Percentiles rank a stretch among this genome's conserved stretches.
Evolutionary conservation across 2,888 invertebrate genomes (phyloP).

Genomic region (Scaptomyza cyrtandrae): DNA sequence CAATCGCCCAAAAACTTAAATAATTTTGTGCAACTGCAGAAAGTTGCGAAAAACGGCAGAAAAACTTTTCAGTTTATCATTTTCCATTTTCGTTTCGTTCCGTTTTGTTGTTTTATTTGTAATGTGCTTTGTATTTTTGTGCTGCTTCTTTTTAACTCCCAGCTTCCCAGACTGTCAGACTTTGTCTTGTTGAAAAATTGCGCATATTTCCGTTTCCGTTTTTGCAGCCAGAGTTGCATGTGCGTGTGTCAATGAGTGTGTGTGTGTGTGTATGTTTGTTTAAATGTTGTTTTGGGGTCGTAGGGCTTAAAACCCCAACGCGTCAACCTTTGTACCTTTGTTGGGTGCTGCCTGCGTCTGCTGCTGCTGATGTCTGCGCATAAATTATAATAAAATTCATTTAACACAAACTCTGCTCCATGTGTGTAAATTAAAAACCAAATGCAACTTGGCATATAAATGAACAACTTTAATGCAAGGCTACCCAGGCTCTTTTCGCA

Average conservation of each 20-base stretch:
- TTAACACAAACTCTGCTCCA: conserved; percentile 27
- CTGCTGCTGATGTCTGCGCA: conserved; percentile 62
- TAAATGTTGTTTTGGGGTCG: conserved; percentile 24
- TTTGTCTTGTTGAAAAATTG: conserved; percentile 79
- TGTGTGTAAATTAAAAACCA: conserved; percentile 48
- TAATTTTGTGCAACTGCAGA: conserved; percentile 65
- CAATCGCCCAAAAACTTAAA: conserved; percentile 65
- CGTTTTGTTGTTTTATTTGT: conserved; percentile 9
- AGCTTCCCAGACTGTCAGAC: conserved; percentile 57
- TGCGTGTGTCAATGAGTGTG: conserved; percentile 11
- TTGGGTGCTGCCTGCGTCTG: conserved; percentile 42
- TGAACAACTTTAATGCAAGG: conserved; percentile 56
- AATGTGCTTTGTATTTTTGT: conserved; percentile 4
- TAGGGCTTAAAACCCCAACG: conserved; percentile 17
- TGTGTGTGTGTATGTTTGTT: conserved; percentile 12
- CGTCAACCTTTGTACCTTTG: conserved; percentile 55
- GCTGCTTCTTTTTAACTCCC: conserved; percentile 17
- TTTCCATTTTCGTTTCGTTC: conserved; percentile 28
- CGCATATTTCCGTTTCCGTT: conserved; percentile 78
- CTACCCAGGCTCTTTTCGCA: conserved; percentile 13
- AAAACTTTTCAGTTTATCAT: conserved; percentile 64
- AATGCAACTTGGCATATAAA: conserved; percentile 60
- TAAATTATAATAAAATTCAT: conserved; percentile 72
- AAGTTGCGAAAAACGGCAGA: conserved; percentile 60
- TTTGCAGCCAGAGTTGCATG: conserved; percentile 29